These are phyloP conservation scores for Holothuria scabra DNA, from an alignment of 53 echinoderm and acorn worm genomes.

Conservation along the genomic window DNA sequence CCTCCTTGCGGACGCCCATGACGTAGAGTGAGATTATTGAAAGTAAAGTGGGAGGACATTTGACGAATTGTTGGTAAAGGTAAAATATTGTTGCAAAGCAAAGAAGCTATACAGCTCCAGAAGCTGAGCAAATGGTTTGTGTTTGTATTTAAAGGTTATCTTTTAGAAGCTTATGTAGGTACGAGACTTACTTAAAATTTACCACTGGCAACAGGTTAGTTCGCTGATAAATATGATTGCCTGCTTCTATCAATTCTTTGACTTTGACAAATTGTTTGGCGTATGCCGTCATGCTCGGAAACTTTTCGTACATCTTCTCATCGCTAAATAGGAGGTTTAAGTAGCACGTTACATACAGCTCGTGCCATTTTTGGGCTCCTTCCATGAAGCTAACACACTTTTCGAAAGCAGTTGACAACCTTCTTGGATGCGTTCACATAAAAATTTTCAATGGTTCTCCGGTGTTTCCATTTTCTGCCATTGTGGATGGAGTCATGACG, in stretches of 20 bases:
- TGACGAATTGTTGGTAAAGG: too few species aligned
- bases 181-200: conserved; percentile 10
- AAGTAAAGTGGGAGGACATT: too few species aligned
- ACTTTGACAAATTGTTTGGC: background rate
- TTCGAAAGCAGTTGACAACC: conserved; percentile 29
- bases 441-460: background rate
- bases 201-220: background rate
- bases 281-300: conserved; percentile 21
- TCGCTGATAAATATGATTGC: conserved; percentile 24
- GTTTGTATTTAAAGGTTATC: too few species aligned
- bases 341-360: conserved; percentile 14
- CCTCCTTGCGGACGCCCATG: too few species aligned
- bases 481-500: too few species aligned
- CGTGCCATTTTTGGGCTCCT: conserved; percentile 22
- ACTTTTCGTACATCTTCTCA: background rate
- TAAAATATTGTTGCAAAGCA: too few species aligned
- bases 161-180: too few species aligned
- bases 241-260: background rate
- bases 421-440: conserved; percentile 2
- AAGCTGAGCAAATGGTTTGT: too few species aligned
- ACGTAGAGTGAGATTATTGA: too few species aligned
- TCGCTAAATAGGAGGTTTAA: conserved; percentile 7
- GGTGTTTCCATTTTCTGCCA: conserved; percentile 18
- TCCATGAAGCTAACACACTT: conserved; percentile 26
- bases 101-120: too few species aligned